Evolutionary conservation across 2,888 invertebrate species (phyloP), one percentile per base, ranked within the genome.

Genomic region (Latrodectus elegans): DNA sequence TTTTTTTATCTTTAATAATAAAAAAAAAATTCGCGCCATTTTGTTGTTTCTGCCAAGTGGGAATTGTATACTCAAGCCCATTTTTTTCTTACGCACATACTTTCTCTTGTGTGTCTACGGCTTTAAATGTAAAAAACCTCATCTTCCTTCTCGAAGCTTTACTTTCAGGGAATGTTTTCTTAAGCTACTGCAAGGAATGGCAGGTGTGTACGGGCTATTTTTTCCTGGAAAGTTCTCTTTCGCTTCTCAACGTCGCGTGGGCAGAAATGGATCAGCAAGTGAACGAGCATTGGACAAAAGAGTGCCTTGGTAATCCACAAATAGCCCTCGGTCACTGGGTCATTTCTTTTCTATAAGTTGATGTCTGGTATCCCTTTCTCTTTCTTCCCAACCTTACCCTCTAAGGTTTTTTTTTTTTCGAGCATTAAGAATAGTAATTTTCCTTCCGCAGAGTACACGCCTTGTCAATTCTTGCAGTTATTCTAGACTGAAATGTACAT

Each of bases 271-370:
- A 86, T 86, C 86, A 86, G 81, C 86, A 38, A 38, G 38, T 6
- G 86, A 80, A 75, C 86, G 70, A 67, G 65, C 14, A 14, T 38
- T 64, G 73, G 73, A 73, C 78, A 84, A 82, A 71, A 70, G 77
- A 70, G 72, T 60, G 70, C 60, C 64, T 74, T 38, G 38, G 22
- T 17, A 64, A 82, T 81, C 86, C 80, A 38, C 81, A 86, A 86
- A 86, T 86, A 86, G 67, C 86, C 67, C 17, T 52, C 81, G 86
- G 80, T 81, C 86, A 86, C 80, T 86, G 60, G 86, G 86, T 86
- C 86, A 81, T 38, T 80, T 85, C 85, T 79, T 68, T 38, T 38
- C 38, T 38, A 1, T 38, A 38, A 38, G 38, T 38, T 38, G 38
- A 38, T 38, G 38, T 26, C 74, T 73, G 12, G 64, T 4, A 38